Evolutionary conservation across 92 coral and sea anemone genomes (phyloP), one percentile per base, ranked within the genome.

Genomic region (Bergia sp.): DNA sequence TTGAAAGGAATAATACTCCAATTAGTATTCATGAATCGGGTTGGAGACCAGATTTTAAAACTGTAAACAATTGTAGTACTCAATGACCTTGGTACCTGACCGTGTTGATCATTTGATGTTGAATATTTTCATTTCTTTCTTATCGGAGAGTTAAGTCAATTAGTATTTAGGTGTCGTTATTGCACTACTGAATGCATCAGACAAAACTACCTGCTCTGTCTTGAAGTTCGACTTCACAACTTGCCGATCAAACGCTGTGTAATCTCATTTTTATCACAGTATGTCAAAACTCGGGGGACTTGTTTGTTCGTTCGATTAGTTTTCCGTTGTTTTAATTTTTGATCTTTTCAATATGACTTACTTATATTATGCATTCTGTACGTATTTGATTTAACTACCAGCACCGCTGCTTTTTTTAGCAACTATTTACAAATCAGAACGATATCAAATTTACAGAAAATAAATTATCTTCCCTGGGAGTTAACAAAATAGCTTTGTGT

Each of bases 381-480:
- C 29, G 13, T 47, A 84, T 12, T 71, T 41, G 61, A 71, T 23
- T 69, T 20, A 84, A 50, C 20, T 73, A 4, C 29, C 29, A 29
- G 29, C 29, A 29, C 41, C 41, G 78, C 78, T 67, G 77, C 86
- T 42, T 66, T 49, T 79, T 42, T 82, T 64, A 82, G 76, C 21
- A 38, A 65, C 87, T 84, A 69, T 84, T 84, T 84, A 71, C 87
- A 84, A 83, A 83, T 67, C 77, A 42, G 87, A 83, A 66, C 73
- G 76, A 83, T 67, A 83, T 83, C 77, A 69, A 47, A 36, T 84
- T 69, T 84, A 69, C 87, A 84, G 66, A 84, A 82, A 84, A 84
- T 67, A 69, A 71, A 71, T 84, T 84, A 84, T 43, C 38, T 23
- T 71, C 65, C 67, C 87, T 45, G 65, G 86, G 87, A 84, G 79